These are phyloP conservation scores for Barypeithes pellucidus DNA, from an alignment of 2,888 invertebrate genomes.

Conservation along the genomic window DNA sequence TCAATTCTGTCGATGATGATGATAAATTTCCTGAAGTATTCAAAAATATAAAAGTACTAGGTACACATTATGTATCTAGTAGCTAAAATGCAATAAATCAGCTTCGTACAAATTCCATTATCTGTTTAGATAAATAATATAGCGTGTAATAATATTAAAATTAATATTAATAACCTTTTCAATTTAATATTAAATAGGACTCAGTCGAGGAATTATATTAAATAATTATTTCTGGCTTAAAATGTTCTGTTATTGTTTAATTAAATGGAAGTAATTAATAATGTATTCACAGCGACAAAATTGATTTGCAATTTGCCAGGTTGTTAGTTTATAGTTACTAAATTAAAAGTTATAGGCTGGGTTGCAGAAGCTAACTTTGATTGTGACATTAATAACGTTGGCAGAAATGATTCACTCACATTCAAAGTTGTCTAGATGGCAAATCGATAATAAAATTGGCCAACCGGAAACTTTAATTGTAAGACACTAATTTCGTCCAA, in stretches of 20 bases:
- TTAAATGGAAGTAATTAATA: not conserved
- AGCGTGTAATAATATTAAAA: not conserved
- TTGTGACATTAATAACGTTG: too few species aligned
- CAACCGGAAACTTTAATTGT: too few species aligned
- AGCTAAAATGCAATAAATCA: too few species aligned
- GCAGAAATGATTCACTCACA: too few species aligned
- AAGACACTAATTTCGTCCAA: too few species aligned
- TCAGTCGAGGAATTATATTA: not conserved
- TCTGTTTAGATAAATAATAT: not conserved
- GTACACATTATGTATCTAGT: too few species aligned
- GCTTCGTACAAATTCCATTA: not conserved
- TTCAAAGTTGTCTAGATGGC: too few species aligned
- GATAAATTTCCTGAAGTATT: too few species aligned
- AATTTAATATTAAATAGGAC: not conserved
- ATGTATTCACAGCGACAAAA: not conserved
- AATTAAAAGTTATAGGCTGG: not conserved
- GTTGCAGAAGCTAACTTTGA: too few species aligned
- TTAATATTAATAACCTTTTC: slow-evolving; percentile 2
- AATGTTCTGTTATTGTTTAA: not conserved
- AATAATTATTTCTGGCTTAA: not conserved
- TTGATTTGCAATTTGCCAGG: not conserved
- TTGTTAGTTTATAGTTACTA: not conserved
- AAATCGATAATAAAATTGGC: too few species aligned
- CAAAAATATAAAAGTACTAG: too few species aligned
- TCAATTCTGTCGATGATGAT: too few species aligned